Evolutionary conservation across 1,140 invertebrate species (phyloP), one percentile per base, ranked within the genome.

Genomic region (Scylla paramamosain): DNA sequence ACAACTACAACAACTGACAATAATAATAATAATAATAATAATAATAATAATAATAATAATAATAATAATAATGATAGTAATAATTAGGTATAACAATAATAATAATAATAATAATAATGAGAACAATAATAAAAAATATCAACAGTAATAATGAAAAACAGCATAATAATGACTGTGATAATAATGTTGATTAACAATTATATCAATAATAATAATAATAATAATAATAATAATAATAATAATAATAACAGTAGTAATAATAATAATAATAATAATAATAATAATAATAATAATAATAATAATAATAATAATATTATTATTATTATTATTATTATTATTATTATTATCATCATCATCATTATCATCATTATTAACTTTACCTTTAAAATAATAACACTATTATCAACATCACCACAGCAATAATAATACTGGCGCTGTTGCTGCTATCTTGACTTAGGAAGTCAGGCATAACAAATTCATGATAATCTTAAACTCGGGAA

Each of bases 311-410:
- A 39, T 88, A 88, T 88, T 39, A 45, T 32, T 3, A 45, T 32
- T 25, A 39, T 88, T 88, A 88, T 88, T 32, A 88, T 32, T 88
- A 88, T 32, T 32, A 88, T 88, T 12, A 88, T 88, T 88, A 88
- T 32, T 46, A 88, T 88, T 88, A 32, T 87, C 25, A 87, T 87
- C 29, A 87, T 87, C 25, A 87, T 87, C 25, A 45, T 87, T 31
- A 87, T 87, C 28, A 82, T 82, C 12, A 29, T 67, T 92, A 92
- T 67, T 92, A 92, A 12, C 14, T 28, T 67, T 16, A 82, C 82
- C 14, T 4, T 16, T 82, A 20, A 59, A 2, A 39, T 6, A 39
- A 6, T 39, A 39, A 39, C 39, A 39, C 39, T 39, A 1, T 39
- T 39, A 39, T 39, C 39, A 39, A 39, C 39, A 1, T 39, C 39